Conservation (phyloP, 64 coral and sea anemone genomes). For the Actinia equina region DNA sequence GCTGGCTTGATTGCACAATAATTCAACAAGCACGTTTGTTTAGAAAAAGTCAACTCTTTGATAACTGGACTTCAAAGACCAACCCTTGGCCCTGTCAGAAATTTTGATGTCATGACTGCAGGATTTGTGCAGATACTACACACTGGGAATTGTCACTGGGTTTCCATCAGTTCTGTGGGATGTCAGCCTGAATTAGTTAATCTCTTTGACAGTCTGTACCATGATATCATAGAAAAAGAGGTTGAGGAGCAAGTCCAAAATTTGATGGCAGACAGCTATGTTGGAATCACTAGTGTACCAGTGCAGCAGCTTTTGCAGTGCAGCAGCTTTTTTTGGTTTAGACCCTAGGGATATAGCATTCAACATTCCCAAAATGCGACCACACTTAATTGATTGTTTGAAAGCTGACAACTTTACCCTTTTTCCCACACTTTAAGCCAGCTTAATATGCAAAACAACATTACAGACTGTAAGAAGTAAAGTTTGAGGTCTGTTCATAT, state of each 20-base stretch:
- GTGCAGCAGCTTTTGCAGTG: constrained; percentile 26
- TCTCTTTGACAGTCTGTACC: constrained; percentile 32
- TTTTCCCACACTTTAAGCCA: neutral
- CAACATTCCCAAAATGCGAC: constrained; percentile 16
- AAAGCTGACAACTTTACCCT: neutral
- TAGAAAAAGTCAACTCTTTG: no score
- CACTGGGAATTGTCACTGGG: neutral
- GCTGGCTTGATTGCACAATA: no score
- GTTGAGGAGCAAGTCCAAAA: neutral
- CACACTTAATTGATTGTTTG: constrained; percentile 17
- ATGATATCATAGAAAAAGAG: constrained; percentile 24
- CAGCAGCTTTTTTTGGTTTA: constrained; percentile 13
- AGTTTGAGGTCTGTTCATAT: no score
- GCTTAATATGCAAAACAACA: no score
- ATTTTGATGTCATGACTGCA: constrained; percentile 11
- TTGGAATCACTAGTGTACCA: constrained; percentile 4
- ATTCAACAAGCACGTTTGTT: no score
- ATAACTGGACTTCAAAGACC: no score
- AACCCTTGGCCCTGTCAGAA: no score
- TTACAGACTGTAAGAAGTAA: no score
- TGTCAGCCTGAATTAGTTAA: no score
- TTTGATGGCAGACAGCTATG: constrained; percentile 24
- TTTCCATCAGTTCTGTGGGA: constrained; percentile 29
- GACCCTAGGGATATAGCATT: neutral
- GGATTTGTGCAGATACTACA: no score